Conservation (phyloP, 2,113 vertebrate genomes). For the Galeopterus variegatus region DNA sequence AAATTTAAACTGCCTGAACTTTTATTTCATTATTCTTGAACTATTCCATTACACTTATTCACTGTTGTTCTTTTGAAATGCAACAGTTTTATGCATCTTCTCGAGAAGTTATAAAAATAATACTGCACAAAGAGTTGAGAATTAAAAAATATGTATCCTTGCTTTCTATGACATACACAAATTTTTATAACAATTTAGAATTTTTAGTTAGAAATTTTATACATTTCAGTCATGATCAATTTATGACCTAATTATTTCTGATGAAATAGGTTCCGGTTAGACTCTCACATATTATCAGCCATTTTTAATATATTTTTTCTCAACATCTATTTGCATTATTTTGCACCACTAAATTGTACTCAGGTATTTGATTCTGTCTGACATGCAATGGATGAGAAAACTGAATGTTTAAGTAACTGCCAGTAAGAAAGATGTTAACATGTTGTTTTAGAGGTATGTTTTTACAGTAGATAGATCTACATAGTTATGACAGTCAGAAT, state of each 20-base stretch:
- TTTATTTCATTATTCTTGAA: neutral
- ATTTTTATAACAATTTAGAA: constrained; percentile 42
- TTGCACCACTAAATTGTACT: constrained; percentile 48
- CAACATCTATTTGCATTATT: constrained; percentile 16
- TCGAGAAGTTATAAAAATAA: neutral
- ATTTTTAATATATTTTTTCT: constrained; percentile 46
- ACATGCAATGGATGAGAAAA: constrained; percentile 48
- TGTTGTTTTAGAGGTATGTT: constrained; percentile 4
- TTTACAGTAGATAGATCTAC: neutral
- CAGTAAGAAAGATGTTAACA: constrained; percentile 49
- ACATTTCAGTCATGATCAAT: neutral
- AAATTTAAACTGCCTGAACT: neutral
- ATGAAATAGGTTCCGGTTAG: constrained; percentile 25
- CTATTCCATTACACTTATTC: neutral
- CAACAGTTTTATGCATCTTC: neutral
- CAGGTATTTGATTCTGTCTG: constrained; percentile 59
- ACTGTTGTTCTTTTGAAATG: neutral
- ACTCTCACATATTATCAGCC: neutral
- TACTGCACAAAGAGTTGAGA: neutral
- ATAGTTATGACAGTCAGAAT: constrained; percentile 20
- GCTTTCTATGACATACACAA: neutral
- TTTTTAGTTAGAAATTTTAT: constrained; percentile 46
- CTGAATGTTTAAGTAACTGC: constrained; percentile 51
- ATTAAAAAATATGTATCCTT: neutral
- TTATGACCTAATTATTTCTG: constrained; percentile 53